Conservation (phyloP, 2,113 vertebrate genomes). For the Gallinago jamesoni region DNA sequence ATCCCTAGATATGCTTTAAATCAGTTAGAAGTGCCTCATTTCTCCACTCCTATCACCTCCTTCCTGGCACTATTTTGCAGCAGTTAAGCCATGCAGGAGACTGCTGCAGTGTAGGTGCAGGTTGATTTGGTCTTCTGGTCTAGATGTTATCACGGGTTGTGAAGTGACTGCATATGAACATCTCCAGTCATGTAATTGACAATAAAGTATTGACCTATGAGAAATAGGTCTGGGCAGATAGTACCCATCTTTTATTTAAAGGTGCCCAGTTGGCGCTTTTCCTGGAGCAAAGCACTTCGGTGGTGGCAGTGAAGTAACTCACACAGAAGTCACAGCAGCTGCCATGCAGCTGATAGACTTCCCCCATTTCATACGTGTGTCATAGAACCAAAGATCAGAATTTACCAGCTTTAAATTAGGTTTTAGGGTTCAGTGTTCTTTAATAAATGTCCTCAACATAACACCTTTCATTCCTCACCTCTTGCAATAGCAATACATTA, state of each 20-base stretch:
- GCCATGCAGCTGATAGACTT: not conserved
- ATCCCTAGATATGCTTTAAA: not conserved
- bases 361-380: not conserved
- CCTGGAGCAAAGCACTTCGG: not conserved
- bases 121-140: not conserved
- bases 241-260: not conserved
- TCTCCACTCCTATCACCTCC: not conserved
- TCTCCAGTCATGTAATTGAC: not conserved
- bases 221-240: not conserved
- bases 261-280: not conserved
- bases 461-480: not conserved
- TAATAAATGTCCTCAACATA: not conserved
- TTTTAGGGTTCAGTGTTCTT: not conserved
- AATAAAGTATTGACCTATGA: not conserved
- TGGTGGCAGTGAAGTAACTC: not conserved
- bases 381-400: not conserved
- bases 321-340: not conserved
- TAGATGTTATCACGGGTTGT: not conserved
- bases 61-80: not conserved
- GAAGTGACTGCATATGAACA: not conserved
- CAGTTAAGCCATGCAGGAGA: not conserved
- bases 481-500: not conserved
- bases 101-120: not conserved
- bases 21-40: not conserved
- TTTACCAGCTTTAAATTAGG: not conserved